Evolutionary conservation across 2,888 invertebrate species (phyloP).

Genomic region (Cylloceria caligata): DNA sequence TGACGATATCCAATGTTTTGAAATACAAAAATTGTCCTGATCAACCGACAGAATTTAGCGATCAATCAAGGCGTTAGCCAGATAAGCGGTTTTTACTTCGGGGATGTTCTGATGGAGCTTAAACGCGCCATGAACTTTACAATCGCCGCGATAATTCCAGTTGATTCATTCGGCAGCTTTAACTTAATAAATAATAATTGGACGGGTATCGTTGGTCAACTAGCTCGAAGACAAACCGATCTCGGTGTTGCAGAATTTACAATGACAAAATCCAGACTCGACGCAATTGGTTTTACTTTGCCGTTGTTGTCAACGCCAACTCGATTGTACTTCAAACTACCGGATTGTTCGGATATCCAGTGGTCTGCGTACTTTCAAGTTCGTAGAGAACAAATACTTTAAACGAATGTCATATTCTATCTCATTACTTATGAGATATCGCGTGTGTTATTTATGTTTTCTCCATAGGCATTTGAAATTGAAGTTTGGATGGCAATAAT

Average conservation of each 20-base stretch:
- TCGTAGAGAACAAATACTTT: slow-evolving; percentile 6
- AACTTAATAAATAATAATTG: slow-evolving; percentile 64
- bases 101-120: slow-evolving; percentile 72
- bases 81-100: slow-evolving; percentile 69
- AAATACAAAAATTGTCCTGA: background rate
- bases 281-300: slow-evolving; percentile 75
- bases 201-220: slow-evolving; percentile 75
- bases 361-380: slow-evolving; percentile 78
- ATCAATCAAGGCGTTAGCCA: background rate
- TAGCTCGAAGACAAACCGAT: slow-evolving; percentile 71
- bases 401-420: background rate
- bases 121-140: slow-evolving; percentile 74
- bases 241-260: slow-evolving; percentile 74
- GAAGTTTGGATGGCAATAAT: slow-evolving; percentile 69
- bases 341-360: slow-evolving; percentile 62
- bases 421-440: background rate
- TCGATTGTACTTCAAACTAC: slow-evolving; percentile 73
- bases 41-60: background rate
- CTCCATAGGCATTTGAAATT: slow-evolving; percentile 51
- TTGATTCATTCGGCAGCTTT: slow-evolving; percentile 71
- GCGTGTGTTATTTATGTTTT: background rate
- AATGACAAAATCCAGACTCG: slow-evolving; percentile 70
- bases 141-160: slow-evolving; percentile 40
- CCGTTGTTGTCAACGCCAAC: slow-evolving; percentile 73
- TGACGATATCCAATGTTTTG: background rate